phyloP scores from a whole-genome alignment of 2,113 vertebrate species.

The Campylorhamphus procurvoides region DNA sequence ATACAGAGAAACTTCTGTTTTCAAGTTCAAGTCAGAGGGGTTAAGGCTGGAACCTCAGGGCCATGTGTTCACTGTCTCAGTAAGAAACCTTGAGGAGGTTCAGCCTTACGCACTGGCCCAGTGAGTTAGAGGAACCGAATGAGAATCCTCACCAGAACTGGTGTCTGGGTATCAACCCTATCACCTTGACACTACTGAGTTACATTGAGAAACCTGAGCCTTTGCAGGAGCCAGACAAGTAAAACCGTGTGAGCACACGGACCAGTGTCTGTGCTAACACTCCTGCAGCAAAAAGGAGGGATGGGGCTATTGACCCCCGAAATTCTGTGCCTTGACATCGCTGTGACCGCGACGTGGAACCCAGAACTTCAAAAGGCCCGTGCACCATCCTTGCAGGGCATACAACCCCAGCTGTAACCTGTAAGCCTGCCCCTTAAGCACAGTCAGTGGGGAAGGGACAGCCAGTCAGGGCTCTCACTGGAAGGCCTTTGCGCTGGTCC shows the following conservation, averaged over 20 bases:
- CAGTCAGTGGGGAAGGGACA: not conserved
- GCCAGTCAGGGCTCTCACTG: not conserved
- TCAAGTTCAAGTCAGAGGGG: not conserved
- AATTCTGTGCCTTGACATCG: not conserved
- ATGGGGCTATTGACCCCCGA: not conserved
- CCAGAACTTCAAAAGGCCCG: not conserved
- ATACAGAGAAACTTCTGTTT: not conserved
- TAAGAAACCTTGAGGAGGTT: not conserved
- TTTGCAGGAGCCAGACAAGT: not conserved
- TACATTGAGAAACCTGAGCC: not conserved
- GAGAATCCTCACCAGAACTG: not conserved
- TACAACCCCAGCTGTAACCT: not conserved
- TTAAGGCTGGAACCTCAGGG: not conserved
- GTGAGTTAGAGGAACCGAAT: accelerated
- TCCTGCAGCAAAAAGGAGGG: accelerated
- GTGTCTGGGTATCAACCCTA: not conserved
- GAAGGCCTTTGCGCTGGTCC: not conserved
- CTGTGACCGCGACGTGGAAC: not conserved
- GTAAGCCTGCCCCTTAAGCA: not conserved
- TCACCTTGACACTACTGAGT: not conserved
- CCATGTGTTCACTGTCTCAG: not conserved
- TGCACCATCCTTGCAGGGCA: not conserved
- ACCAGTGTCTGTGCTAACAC: not conserved
- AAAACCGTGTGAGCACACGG: accelerated
- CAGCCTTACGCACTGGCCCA: not conserved